Conservation (phyloP, 2,797 vertebrate species). For the Ispidina picta region DNA sequence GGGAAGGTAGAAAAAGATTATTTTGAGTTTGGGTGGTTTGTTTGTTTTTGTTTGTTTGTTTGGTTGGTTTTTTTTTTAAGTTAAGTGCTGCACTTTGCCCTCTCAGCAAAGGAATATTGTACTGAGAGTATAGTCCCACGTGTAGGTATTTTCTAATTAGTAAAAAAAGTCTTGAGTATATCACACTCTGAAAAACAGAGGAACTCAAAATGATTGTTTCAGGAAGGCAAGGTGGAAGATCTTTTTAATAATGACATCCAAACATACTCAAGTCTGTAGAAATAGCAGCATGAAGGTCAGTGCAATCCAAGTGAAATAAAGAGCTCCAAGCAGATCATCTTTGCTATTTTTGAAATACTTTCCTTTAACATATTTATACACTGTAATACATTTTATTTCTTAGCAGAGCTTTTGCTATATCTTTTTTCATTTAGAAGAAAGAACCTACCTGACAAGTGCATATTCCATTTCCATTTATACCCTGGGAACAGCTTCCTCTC, state of each 20-base stretch:
- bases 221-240: not conserved
- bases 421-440: not conserved
- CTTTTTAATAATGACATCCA: not conserved
- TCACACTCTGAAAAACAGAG: not conserved
- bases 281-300: not conserved
- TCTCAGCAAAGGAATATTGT: not conserved
- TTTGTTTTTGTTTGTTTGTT: not conserved
- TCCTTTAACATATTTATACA: not conserved
- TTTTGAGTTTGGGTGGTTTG: not conserved
- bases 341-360: not conserved
- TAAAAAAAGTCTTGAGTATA: not conserved
- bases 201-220: not conserved
- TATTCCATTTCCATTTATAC: constrained; percentile 85
- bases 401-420: not conserved
- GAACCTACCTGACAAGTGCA: constrained; percentile 86
- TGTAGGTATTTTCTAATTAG: not conserved
- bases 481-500: constrained; percentile 86
- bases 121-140: not conserved
- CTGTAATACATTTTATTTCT: not conserved
- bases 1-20: not conserved
- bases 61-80: not conserved
- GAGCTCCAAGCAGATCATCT: not conserved
- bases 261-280: not conserved
- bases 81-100: accelerated
- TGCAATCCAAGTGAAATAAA: not conserved